phyloP scores from a whole-genome alignment of 1,140 invertebrate genomes.

The Listronotus oregonensis region DNA sequence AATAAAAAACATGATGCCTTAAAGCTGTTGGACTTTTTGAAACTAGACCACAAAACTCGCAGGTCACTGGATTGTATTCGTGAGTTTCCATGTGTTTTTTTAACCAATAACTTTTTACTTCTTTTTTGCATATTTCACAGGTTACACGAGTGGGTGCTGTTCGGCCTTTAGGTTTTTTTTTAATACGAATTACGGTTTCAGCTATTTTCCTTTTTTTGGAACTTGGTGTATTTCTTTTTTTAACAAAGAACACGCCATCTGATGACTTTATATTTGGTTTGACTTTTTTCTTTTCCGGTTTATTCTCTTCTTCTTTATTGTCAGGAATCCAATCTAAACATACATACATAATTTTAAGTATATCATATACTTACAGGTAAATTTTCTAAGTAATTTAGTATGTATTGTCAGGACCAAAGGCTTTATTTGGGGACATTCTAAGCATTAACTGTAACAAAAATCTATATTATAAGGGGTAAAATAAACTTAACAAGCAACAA shows the following conservation, averaged over 20 bases:
- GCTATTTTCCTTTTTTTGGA: not conserved
- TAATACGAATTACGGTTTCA: conserved; percentile 7
- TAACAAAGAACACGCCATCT: conserved; percentile 18
- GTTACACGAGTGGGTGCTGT: conserved; percentile 29
- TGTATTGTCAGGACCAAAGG: too few relatives aligned
- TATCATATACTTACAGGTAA: too few relatives aligned
- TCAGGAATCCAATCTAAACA: conserved; percentile 1
- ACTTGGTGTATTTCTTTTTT: not conserved
- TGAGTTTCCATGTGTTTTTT: conserved; percentile 39
- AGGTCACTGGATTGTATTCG: conserved; percentile 37
- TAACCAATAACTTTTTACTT: conserved; percentile 36
- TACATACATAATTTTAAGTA: too few relatives aligned
- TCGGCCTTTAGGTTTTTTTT: conserved; percentile 30
- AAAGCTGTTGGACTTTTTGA: conserved; percentile 45
- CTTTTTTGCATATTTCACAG: conserved; percentile 35
- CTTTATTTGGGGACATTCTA: too few relatives aligned
- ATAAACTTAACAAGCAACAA: too few relatives aligned
- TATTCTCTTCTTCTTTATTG: not conserved
- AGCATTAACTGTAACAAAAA: too few relatives aligned
- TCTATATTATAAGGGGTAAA: too few relatives aligned
- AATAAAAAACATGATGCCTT: conserved; percentile 44
- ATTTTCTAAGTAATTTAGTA: too few relatives aligned
- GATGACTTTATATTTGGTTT: not conserved
- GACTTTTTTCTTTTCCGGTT: not conserved
- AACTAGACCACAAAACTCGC: conserved; percentile 40